Evolutionary conservation across 2,888 invertebrate genomes (phyloP).

Genomic region (Pachycephus smyrnensis): DNA sequence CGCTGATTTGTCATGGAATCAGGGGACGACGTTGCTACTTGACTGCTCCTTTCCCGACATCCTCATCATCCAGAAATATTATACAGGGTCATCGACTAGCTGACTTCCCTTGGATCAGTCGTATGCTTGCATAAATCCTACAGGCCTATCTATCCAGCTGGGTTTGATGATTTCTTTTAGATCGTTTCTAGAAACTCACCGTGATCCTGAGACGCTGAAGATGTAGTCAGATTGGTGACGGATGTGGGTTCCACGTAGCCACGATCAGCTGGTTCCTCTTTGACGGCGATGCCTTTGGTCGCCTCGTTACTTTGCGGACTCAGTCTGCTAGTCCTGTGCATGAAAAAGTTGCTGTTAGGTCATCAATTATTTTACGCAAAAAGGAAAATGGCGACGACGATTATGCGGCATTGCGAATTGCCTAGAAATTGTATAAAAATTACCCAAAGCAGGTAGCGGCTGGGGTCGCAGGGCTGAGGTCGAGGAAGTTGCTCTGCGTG

Average conservation of each 20-base stretch:
- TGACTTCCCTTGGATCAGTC: not conserved
- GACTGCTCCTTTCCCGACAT: not conserved
- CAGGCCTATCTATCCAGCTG: not conserved
- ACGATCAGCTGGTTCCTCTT: conserved; percentile 55
- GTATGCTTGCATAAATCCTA: not conserved
- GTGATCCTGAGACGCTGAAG: conserved; percentile 42
- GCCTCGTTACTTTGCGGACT: conserved; percentile 39
- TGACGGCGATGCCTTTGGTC: conserved; percentile 51
- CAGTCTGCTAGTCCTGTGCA: conserved; percentile 34
- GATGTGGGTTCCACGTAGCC: conserved; percentile 50
- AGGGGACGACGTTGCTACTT: conserved; percentile 20
- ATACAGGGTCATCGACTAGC: not conserved
- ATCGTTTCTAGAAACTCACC: conserved; percentile 36
- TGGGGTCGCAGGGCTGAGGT: conserved; percentile 43
- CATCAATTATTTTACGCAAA: not conserved
- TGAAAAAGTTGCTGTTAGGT: not conserved
- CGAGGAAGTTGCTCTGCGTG: conserved; percentile 42
- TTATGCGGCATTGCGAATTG: not conserved
- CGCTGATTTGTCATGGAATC: conserved; percentile 53
- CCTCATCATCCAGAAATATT: not conserved
- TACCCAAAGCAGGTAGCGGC: conserved; percentile 49
- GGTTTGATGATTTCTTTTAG: not conserved
- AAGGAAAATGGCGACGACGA: not conserved
- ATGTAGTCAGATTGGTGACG: conserved; percentile 38
- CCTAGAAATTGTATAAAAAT: conserved; percentile 11